phyloP scores from a whole-genome alignment of 2,113 vertebrate species.

The Tetraodon nigroviridis region DNA sequence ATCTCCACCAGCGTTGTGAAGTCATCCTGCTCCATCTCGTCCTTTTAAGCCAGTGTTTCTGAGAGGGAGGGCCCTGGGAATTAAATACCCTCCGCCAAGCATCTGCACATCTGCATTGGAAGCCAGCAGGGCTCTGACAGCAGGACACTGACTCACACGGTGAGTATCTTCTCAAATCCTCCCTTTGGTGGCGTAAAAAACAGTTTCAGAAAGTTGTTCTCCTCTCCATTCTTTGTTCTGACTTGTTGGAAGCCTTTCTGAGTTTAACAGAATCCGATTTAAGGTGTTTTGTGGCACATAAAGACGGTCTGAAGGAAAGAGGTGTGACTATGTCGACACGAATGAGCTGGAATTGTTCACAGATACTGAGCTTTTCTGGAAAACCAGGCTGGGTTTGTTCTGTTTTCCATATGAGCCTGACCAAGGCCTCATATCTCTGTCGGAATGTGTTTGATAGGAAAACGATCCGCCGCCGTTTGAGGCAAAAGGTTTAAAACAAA shows the following conservation, averaged over 20 bases:
- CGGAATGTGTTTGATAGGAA: slow-evolving; percentile 34
- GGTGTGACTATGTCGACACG: too few species aligned
- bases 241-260: not conserved
- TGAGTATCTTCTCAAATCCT: slow-evolving; percentile 51
- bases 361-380: too few species aligned
- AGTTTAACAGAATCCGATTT: too few species aligned
- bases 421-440: slow-evolving; percentile 11
- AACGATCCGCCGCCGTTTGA: slow-evolving; percentile 23
- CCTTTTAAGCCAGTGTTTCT: slow-evolving; percentile 67
- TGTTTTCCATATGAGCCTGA: not conserved
- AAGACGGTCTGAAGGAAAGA: too few species aligned
- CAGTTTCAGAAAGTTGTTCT: not conserved
- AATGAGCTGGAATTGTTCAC: too few species aligned
- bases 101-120: slow-evolving; percentile 35
- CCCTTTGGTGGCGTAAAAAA: not conserved
- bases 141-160: slow-evolving; percentile 44
- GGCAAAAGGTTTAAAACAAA: too few species aligned
- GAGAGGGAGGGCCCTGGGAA: slow-evolving; percentile 55
- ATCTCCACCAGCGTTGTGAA: slow-evolving; percentile 52
- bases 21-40: slow-evolving; percentile 60
- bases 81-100: slow-evolving; percentile 54
- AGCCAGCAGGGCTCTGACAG: slow-evolving; percentile 36
- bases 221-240: not conserved
- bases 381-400: too few species aligned
- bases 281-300: too few species aligned